These are phyloP conservation scores for Sinocyclocheilus rhinocerous DNA, from an alignment of 2,113 vertebrate species.

Conservation along the genomic window DNA sequence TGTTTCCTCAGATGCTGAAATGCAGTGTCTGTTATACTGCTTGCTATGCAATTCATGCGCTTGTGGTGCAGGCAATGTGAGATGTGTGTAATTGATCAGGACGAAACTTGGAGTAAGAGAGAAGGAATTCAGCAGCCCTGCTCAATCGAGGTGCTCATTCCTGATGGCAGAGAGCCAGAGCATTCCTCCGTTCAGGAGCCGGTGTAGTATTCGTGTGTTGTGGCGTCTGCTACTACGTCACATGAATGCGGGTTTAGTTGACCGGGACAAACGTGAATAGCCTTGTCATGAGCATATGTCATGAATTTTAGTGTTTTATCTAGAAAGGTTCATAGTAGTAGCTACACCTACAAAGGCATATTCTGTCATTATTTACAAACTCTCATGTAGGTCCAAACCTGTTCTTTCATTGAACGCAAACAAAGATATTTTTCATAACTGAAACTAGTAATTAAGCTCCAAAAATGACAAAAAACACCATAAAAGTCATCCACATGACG, in stretches of 20 bases:
- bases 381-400: background rate
- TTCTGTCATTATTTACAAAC: background rate
- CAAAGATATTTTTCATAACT: background rate
- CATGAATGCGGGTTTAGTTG: background rate
- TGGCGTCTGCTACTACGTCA: background rate
- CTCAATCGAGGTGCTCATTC: background rate
- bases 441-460: background rate
- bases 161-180: conserved; percentile 21
- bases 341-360: background rate
- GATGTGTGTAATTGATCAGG: conserved; percentile 3
- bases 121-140: conserved; percentile 16
- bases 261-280: background rate
- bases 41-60: background rate
- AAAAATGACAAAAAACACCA: background rate
- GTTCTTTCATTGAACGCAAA: background rate
- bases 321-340: background rate
- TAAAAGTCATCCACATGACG: background rate
- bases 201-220: conserved; percentile 6
- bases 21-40: background rate
- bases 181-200: background rate
- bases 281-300: background rate
- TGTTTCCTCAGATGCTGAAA: background rate
- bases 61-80: background rate
- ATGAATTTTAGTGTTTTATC: background rate
- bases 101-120: conserved; percentile 10